Evolutionary conservation across 1,140 invertebrate genomes (phyloP).

Genomic region (Hylyphantes graminicola): DNA sequence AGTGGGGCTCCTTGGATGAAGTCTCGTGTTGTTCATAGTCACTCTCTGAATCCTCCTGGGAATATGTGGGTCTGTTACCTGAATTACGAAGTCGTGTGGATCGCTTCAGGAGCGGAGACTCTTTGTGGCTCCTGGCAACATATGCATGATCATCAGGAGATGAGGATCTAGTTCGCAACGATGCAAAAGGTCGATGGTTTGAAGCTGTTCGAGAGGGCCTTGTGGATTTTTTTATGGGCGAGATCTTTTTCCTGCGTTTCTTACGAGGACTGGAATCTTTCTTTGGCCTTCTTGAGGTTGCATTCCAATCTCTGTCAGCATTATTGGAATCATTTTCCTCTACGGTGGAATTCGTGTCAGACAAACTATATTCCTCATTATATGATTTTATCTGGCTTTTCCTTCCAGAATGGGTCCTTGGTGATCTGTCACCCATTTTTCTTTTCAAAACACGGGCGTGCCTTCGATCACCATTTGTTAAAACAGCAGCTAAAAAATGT

Average conservation of each 20-base stretch:
- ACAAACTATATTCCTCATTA: conserved; percentile 15
- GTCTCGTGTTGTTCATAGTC: conserved; percentile 21
- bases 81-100: neutral
- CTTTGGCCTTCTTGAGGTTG: neutral
- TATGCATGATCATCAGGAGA: neutral
- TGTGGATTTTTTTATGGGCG: neutral
- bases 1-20: neutral
- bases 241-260: conserved; percentile 6
- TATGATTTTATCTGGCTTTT: neutral
- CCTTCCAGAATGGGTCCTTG: conserved; percentile 9
- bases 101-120: conserved; percentile 3
- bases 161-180: conserved; percentile 1
- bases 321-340: conserved; percentile 6
- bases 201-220: conserved; percentile 20
- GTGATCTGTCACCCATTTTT: neutral
- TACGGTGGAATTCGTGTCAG: conserved; percentile 23
- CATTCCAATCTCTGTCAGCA: conserved; percentile 6
- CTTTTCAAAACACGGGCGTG: neutral
- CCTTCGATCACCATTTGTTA: conserved; percentile 30
- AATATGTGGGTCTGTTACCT: neutral
- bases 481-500: conserved; percentile 23
- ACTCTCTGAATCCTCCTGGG: conserved; percentile 21
- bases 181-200: conserved; percentile 12
- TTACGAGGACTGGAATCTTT: neutral
- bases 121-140: neutral